Evolutionary conservation across 2,113 vertebrate species (phyloP).

Genomic region (Gila orcuttii): DNA sequence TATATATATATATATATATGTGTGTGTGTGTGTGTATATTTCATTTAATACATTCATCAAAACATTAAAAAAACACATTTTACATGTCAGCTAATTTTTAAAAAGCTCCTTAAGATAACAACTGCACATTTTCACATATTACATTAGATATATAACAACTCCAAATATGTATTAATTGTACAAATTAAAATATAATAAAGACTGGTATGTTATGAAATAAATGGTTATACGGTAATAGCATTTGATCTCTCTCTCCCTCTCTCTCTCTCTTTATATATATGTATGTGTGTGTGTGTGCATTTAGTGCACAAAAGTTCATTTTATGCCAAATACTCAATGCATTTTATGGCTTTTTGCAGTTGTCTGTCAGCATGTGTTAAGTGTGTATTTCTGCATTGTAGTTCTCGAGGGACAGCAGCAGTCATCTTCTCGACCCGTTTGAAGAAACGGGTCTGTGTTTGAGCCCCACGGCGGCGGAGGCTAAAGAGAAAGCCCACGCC

Average conservation of each 20-base stretch:
- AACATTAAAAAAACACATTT: no score
- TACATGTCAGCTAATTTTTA: neutral
- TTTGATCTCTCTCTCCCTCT: neutral
- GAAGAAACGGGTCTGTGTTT: constrained; percentile 88
- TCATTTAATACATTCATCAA: no score
- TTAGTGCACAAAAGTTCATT: neutral
- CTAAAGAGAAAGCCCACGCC: constrained; percentile 90
- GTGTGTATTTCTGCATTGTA: constrained; percentile 48
- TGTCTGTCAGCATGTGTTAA: neutral
- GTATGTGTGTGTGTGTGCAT: neutral
- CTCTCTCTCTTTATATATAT: neutral
- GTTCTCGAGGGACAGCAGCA: constrained; percentile 73
- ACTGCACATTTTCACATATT: neutral
- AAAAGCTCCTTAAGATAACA: neutral
- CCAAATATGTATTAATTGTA: no score
- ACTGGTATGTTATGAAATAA: neutral
- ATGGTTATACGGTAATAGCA: neutral
- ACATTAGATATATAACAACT: no score
- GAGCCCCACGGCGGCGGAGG: constrained; percentile 92
- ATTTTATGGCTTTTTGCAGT: neutral
- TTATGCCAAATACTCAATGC: neutral
- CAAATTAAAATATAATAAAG: neutral
- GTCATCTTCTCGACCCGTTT: constrained; percentile 85
- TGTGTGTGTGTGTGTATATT: no score
- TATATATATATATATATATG: no score